Conservation (phyloP, 2,888 invertebrate species). For the Nomada ruficornis region DNA sequence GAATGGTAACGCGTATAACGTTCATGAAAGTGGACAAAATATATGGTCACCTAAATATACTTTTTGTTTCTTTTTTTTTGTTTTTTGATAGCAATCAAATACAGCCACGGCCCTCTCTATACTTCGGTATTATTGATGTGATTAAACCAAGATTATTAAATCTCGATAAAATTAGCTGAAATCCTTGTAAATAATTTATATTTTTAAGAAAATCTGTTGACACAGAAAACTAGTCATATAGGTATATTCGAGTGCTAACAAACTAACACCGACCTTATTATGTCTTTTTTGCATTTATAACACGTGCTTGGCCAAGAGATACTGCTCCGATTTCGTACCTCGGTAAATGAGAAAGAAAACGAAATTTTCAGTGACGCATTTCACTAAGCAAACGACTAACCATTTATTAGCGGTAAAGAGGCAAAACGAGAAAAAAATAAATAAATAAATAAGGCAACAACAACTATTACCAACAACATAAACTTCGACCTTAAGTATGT, state of each 20-base stretch:
- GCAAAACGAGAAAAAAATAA: conserved; percentile 23
- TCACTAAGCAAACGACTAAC: conserved; percentile 80
- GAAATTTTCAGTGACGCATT: conserved; percentile 76
- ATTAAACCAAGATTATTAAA: conserved; percentile 81
- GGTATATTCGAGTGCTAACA: conserved; percentile 83
- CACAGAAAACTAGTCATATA: conserved; percentile 83
- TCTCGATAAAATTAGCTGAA: conserved; percentile 80
- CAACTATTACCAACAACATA: conserved; percentile 78
- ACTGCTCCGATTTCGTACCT: conserved; percentile 80
- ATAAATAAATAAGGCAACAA: conserved; percentile 14
- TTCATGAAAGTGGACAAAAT: neutral
- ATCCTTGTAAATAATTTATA: conserved; percentile 84
- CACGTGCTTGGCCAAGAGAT: conserved; percentile 74
- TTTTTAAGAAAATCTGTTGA: conserved; percentile 83
- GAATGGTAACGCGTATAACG: conserved; percentile 5
- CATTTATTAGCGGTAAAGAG: conserved; percentile 77
- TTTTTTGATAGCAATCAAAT: conserved; percentile 52
- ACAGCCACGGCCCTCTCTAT: conserved; percentile 78
- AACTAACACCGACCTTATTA: conserved; percentile 83
- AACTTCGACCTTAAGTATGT: conserved; percentile 81
- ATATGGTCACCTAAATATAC: conserved; percentile 43
- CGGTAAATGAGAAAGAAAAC: conserved; percentile 64
- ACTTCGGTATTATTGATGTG: conserved; percentile 83
- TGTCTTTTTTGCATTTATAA: conserved; percentile 82
- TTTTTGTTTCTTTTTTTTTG: conserved; percentile 7